Base-by-base conservation (phyloP, 2,888 invertebrate genomes). In the Caenorhabditis afra region DNA sequence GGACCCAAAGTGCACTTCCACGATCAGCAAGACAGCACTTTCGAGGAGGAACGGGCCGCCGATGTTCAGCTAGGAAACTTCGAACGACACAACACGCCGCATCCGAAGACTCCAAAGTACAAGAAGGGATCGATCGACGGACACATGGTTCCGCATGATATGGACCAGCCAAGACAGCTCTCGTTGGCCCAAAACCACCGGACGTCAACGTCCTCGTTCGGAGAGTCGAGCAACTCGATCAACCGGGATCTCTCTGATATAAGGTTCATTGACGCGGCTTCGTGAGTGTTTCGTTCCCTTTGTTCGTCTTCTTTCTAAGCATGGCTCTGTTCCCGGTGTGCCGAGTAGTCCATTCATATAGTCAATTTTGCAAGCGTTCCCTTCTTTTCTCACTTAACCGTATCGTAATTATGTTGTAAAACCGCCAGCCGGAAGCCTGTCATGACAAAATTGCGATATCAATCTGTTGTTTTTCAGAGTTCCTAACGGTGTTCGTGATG, bases 1-100 rank as follows among this genome's bases (percentile, higher is more conserved):
- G 90, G 90, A 10, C 90, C 90, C 8, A 90, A 90, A 79, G 90
- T 90, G 8, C 90, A 90, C 66, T 90, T 90, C 75, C 87, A 86
- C 23, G 90, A 89, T 53, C 76, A 80, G 66, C 74, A 81, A 57
- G 77, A 79, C 18, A 86, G 86, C 23, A 84, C 82, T n/a, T 87
- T 88, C 49, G 90, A 90, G 78, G 93, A 86, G 93, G 93, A 86
- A 93, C 59, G 35, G 50, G 57, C 39, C n/a, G 55, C 71, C 16
- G 70, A 71, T 55, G 55, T 94, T 87, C 93, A 81, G 12, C 68
- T 85, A n/a, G 89, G 90, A 4, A 83, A 88, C 55, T 89, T 90
- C 75, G 85, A 88, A 59, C 80, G 99, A 61, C 97, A 98, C 92
- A 97, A 98, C 91, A 99, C 99, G 65, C 99, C 99, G 77, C 98